Conservation (phyloP, 2,113 vertebrate species). For the Rhineura floridana region DNA sequence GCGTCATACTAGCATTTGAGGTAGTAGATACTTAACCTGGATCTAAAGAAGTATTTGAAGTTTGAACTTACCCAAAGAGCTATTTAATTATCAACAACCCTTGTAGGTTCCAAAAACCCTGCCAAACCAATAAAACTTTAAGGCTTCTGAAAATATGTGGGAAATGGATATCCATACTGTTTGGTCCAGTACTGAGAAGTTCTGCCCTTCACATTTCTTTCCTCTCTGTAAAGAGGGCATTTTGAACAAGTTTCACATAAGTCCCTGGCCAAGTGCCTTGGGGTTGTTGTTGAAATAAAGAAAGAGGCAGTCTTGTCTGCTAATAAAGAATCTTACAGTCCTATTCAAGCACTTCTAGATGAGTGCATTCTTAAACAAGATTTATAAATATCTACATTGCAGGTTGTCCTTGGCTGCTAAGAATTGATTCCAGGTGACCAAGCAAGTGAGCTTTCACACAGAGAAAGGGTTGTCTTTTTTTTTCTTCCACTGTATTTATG, state of each 20-base stretch:
- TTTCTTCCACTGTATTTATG: not conserved
- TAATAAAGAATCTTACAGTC: not conserved
- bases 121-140: not conserved
- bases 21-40: not conserved
- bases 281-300: not conserved
- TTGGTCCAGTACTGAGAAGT: not conserved
- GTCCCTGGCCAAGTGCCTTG: not conserved
- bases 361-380: not conserved
- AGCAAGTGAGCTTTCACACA: not conserved
- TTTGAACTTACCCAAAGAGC: not conserved
- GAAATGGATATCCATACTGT: not conserved
- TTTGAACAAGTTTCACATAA: not conserved
- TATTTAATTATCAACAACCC: not conserved
- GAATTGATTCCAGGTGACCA: not conserved
- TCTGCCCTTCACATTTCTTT: not conserved
- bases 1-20: not conserved
- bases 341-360: not conserved
- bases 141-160: not conserved
- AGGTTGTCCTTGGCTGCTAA: not conserved
- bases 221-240: not conserved
- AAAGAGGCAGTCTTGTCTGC: not conserved
- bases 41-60: not conserved
- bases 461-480: not conserved
- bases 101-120: not conserved
- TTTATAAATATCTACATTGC: not conserved